These are phyloP conservation scores for Brevimyrus niger DNA, from an alignment of 2,113 vertebrate genomes.

Conservation along the genomic window DNA sequence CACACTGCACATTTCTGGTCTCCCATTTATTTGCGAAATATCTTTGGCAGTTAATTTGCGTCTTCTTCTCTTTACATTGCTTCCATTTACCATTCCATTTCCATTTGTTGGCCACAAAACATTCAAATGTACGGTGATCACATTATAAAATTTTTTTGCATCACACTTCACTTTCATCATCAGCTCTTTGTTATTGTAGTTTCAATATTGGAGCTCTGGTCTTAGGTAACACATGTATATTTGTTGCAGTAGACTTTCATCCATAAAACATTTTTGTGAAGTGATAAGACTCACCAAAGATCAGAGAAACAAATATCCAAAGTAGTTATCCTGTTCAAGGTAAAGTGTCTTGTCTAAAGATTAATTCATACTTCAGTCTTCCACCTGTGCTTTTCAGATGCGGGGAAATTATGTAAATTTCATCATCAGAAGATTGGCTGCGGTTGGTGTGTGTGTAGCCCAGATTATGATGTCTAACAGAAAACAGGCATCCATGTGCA, in stretches of 20 bases:
- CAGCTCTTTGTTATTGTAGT: not conserved
- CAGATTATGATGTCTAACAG: not conserved
- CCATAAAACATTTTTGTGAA: not conserved
- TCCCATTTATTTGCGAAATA: not conserved
- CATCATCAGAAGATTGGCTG: not conserved
- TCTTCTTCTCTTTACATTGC: not conserved
- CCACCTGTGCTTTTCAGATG: not conserved
- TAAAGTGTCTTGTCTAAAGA: not conserved
- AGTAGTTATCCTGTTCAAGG: not conserved
- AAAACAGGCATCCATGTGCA: not conserved
- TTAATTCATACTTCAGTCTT: not conserved
- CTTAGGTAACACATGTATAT: not conserved
- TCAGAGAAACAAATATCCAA: not conserved
- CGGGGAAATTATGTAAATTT: not conserved
- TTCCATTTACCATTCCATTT: not conserved
- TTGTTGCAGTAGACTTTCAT: not conserved
- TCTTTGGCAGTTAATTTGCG: not conserved
- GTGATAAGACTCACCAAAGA: not conserved
- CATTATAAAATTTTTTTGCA: not conserved
- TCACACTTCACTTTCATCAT: not conserved
- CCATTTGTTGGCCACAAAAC: not conserved
- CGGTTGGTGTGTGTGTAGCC: not conserved
- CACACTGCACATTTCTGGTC: not conserved
- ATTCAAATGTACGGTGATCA: not conserved
- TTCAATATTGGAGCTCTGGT: not conserved